Conservation (phyloP, 2,888 invertebrate species). For the Nebria salina region DNA sequence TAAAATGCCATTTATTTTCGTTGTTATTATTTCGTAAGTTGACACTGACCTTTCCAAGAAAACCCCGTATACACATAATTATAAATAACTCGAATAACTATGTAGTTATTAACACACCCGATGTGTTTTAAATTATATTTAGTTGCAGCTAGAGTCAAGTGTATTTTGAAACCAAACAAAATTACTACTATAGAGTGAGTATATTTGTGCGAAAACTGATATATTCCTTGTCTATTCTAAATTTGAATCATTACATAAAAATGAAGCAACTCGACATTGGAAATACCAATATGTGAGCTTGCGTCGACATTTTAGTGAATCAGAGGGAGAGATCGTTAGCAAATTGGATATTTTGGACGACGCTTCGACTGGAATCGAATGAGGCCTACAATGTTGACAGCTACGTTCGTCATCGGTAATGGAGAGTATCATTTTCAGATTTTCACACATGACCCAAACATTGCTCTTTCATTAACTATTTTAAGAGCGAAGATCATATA, state of each 20-base stretch:
- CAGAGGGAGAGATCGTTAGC: not conserved
- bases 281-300: slow-evolving; percentile 10
- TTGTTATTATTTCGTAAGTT: slow-evolving; percentile 27
- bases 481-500: not conserved
- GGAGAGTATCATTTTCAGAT: not conserved
- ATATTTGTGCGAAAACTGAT: not conserved
- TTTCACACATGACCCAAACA: not conserved
- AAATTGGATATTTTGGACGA: not conserved
- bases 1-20: not conserved
- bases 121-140: slow-evolving; percentile 39
- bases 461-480: not conserved
- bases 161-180: not conserved
- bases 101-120: slow-evolving; percentile 32
- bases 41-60: slow-evolving; percentile 45
- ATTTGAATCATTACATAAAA: slow-evolving; percentile 40
- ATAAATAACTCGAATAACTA: slow-evolving; percentile 40
- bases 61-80: slow-evolving; percentile 42
- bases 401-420: not conserved
- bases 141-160: not conserved
- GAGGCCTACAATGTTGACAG: not conserved
- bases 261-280: slow-evolving; percentile 27
- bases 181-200: not conserved
- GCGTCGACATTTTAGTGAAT: not conserved
- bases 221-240: slow-evolving; percentile 7
- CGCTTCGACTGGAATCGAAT: not conserved